These are phyloP conservation scores for Melanerpes formicivorus DNA, from an alignment of 2,113 vertebrate species.

Conservation along the genomic window DNA sequence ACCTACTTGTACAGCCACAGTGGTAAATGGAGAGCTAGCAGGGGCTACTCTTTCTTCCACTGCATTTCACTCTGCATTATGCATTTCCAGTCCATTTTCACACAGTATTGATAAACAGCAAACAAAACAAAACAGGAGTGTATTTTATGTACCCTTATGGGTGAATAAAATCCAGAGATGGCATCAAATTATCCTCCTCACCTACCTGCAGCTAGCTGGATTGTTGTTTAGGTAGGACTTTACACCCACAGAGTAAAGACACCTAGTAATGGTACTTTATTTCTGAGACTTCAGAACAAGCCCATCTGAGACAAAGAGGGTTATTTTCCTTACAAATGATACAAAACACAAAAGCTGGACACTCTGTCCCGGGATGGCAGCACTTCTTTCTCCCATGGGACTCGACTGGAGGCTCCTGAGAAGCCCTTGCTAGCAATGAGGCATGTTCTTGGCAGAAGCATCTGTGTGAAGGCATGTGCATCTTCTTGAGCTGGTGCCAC, in stretches of 20 bases:
- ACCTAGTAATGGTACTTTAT: neutral
- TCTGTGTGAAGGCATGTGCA: neutral
- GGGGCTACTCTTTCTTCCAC: neutral
- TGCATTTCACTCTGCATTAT: neutral
- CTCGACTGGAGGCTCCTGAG: neutral
- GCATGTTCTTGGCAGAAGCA: neutral
- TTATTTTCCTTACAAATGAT: neutral
- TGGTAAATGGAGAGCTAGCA: neutral
- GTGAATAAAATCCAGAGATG: conserved; percentile 23
- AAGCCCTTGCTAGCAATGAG: neutral
- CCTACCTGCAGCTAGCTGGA: neutral
- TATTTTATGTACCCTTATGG: conserved; percentile 40
- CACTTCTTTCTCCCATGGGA: neutral
- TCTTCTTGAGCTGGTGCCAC: neutral
- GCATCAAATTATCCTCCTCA: conserved; percentile 32
- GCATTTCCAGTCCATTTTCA: conserved; percentile 36
- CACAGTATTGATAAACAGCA: conserved; percentile 48
- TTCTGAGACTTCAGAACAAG: neutral
- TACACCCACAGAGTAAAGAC: neutral
- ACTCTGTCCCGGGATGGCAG: neutral
- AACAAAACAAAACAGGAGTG: neutral
- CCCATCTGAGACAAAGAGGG: neutral
- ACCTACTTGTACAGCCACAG: too few species aligned
- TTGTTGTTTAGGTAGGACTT: neutral
- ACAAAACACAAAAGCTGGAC: neutral